A percentile compares a stretch with the other conserved stretches of the same genome.
These are phyloP conservation scores for Danaus chrysippus DNA, from an alignment of 2,888 invertebrate genomes.

Conservation along the genomic window DNA sequence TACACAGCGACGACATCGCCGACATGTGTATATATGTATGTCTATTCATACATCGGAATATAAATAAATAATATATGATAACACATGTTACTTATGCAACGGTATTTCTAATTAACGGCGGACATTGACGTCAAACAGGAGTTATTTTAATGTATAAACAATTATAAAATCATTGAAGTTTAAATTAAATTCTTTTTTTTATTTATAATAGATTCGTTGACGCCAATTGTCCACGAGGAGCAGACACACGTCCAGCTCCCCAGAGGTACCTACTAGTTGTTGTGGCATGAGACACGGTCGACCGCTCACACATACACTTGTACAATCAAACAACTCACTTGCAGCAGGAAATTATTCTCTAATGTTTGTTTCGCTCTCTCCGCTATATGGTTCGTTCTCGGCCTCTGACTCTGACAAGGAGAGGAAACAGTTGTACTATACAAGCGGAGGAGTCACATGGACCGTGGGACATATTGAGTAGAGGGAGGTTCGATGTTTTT, in stretches of 20 bases:
- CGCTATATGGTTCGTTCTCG: constrained; percentile 75
- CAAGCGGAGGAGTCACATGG: constrained; percentile 22
- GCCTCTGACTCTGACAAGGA: constrained; percentile 76
- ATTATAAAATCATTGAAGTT: too few species aligned
- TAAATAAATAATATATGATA: too few species aligned
- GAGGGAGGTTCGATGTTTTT: not conserved
- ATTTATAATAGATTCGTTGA: too few species aligned
- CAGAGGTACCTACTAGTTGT: not conserved
- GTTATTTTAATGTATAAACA: too few species aligned
- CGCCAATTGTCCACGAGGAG: too few species aligned
- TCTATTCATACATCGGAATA: too few species aligned
- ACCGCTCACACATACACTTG: constrained; percentile 26
- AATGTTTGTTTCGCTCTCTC: constrained; percentile 77
- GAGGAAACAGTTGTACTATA: constrained; percentile 60
- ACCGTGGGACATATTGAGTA: constrained; percentile 19
- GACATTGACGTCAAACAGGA: too few species aligned
- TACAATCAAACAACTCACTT: constrained; percentile 60
- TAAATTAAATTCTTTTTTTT: too few species aligned
- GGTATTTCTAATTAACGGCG: too few species aligned
- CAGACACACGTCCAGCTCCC: not conserved
- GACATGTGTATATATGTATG: too few species aligned
- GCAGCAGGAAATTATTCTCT: constrained; percentile 75
- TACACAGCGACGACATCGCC: too few species aligned
- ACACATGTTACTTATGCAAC: too few species aligned
- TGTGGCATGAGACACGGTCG: constrained; percentile 47